Evolutionary conservation across 2,797 vertebrate genomes (phyloP).

Genomic region (Phrynocephalus vlangalii): DNA sequence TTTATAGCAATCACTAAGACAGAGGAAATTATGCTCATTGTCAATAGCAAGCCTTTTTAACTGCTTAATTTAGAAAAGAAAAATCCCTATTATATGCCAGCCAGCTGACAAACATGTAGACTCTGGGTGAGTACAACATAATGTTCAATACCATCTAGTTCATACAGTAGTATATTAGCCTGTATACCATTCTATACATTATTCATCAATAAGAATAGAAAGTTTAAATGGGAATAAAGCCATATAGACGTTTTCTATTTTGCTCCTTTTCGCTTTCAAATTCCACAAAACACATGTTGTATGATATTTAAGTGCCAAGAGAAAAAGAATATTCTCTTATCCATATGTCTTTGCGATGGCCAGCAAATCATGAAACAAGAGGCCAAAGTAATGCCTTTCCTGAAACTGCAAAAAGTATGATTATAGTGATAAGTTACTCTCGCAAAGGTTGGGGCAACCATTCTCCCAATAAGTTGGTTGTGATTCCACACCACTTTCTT

Average conservation of each 20-base stretch:
- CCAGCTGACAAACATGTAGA: slow-evolving; percentile 34
- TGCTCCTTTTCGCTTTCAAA: not conserved
- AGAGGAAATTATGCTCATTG: slow-evolving; percentile 35
- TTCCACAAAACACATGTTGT: not conserved
- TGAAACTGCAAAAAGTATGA: not conserved
- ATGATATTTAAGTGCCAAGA: not conserved
- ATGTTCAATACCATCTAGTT: slow-evolving; percentile 6
- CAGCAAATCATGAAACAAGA: not conserved
- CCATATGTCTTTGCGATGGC: not conserved
- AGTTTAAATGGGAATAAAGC: slow-evolving; percentile 16
- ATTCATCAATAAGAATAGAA: slow-evolving; percentile 20
- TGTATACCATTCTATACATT: slow-evolving; percentile 25
- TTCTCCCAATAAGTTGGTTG: not conserved
- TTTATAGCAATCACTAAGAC: slow-evolving; percentile 26
- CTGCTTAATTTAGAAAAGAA: slow-evolving; percentile 31
- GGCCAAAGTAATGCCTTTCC: no score
- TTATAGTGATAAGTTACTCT: not conserved
- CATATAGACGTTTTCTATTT: slow-evolving; percentile 1
- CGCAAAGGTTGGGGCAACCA: not conserved
- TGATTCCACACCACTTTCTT: not conserved
- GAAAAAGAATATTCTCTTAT: not conserved
- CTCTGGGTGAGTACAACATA: slow-evolving; percentile 22
- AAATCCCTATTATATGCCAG: slow-evolving; percentile 21
- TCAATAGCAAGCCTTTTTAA: slow-evolving; percentile 29
- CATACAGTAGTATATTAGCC: not conserved